Conservation (phyloP, 1,140 invertebrate species). For the Paralvinella palmiformis region DNA sequence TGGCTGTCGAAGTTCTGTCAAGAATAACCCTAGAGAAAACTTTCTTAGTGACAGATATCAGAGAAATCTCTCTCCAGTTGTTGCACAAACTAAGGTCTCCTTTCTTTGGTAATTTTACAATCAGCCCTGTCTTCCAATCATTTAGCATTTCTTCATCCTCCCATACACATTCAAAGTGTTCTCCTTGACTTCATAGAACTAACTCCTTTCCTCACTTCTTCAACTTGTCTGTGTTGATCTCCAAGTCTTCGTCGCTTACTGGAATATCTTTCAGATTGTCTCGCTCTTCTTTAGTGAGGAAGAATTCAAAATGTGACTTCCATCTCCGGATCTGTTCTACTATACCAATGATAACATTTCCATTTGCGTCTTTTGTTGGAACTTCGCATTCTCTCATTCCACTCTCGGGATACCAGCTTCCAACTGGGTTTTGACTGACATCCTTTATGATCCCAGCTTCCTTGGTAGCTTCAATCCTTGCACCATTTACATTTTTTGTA, state of each 20-base stretch:
- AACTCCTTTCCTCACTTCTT: background rate
- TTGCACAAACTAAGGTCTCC: constrained; percentile 24
- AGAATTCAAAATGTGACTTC: constrained; percentile 6
- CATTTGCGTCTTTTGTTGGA: constrained; percentile 6
- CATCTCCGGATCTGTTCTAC: constrained; percentile 12
- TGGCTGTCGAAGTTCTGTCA: background rate
- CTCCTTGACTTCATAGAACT: background rate
- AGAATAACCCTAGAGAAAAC: constrained; percentile 12
- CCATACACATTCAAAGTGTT: constrained; percentile 8
- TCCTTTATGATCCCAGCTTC: constrained; percentile 2
- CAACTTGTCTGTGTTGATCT: constrained; percentile 7
- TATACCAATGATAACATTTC: background rate
- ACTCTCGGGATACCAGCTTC: background rate
- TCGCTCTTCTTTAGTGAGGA: constrained; percentile 5
- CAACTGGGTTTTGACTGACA: background rate
- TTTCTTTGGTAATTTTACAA: constrained; percentile 31
- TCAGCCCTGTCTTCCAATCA: constrained; percentile 24
- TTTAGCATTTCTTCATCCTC: constrained; percentile 15
- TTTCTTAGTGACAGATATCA: constrained; percentile 22
- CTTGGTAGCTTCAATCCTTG: background rate
- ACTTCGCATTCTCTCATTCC: background rate
- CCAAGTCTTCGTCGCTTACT: constrained; percentile 3
- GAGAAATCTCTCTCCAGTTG: constrained; percentile 29
- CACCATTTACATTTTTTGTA: background rate
- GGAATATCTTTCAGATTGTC: background rate